A percentile compares a stretch with the other conserved stretches of the same genome.
These are phyloP conservation scores for Ochotona curzoniae DNA, from an alignment of 2,113 vertebrate genomes.

Conservation along the genomic window DNA sequence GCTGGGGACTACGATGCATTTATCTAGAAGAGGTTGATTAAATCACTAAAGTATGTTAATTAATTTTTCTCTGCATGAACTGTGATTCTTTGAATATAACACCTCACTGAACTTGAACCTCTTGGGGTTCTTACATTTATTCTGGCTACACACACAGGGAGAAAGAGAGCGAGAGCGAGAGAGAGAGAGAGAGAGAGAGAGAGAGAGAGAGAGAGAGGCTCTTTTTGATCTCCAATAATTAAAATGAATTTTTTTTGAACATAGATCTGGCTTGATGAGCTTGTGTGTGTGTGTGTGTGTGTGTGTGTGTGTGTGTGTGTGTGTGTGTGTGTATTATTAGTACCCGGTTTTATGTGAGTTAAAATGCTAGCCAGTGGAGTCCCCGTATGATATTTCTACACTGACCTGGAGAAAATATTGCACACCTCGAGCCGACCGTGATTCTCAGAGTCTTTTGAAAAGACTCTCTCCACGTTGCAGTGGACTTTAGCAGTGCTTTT, in stretches of 20 bases:
- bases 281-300: no score
- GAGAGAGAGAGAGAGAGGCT: neutral
- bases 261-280: neutral
- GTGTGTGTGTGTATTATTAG: neutral
- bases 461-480: neutral
- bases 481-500: neutral
- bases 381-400: neutral
- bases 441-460: neutral
- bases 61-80: constrained; percentile 30
- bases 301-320: no score
- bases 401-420: neutral
- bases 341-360: neutral
- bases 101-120: neutral
- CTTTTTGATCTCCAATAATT: neutral
- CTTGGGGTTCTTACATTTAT: constrained; percentile 26
- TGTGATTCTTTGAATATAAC: constrained; percentile 58
- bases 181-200: no score
- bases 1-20: constrained; percentile 51
- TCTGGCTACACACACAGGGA: neutral
- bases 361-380: constrained; percentile 11
- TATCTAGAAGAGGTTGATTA: constrained; percentile 50
- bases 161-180: no score
- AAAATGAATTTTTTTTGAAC: neutral
- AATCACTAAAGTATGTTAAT: constrained; percentile 64
- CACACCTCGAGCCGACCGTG: neutral